Base-by-base conservation (phyloP, 1,140 invertebrate genomes). In the Micrasema minimum region DNA sequence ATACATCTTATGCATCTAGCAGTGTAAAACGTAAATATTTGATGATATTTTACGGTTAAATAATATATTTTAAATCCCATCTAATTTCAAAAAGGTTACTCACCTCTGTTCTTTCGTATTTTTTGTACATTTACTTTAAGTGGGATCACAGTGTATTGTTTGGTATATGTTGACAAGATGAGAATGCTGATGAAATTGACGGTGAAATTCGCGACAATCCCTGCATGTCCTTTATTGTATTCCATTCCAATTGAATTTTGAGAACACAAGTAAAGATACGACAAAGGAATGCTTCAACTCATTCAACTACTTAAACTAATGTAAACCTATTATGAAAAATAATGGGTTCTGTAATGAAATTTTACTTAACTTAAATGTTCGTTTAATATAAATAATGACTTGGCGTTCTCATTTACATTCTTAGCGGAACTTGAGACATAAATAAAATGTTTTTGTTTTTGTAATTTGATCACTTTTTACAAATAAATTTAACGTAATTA, bases 341-440 rank as follows among this genome's bases (percentile, higher is more conserved):
- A 51, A 22, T 51, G 18, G 20, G 18, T 51, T 22, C 4, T 51
- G 48, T 51, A 51, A 51, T 51, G 2, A 43, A 43, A 43, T 2
- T 43, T 43, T 43, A 11, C 16, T 14, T 22, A 51, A 14, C 7
- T 51, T 51, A 22, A 10, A 23, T 23, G 16, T 20, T 18, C 14
- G n/a, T 50, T 50, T 50, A 18, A 50, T 50, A 26, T 51, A 26
- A n/a, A n/a, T n/a, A 51, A 14, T 18, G 11, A 57, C 53, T 16
- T 0, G 53, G 2, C n/a, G 5, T 57, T 57, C 37, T 38, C 31
- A 16, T 37, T 57, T 57, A 35, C 53, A 3, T 38, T 31, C 10
- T 38, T 31, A n/a, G n/a, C n/a, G n/a, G n/a, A n/a, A n/a, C n/a
- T n/a, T n/a, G n/a, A n/a, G n/a, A n/a, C n/a, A n/a, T n/a, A n/a